Percentiles rank a stretch among this genome's conserved stretches.
These are phyloP conservation scores for Dendrolimus kikuchii DNA, from an alignment of 1,140 invertebrate genomes.

Conservation along the genomic window DNA sequence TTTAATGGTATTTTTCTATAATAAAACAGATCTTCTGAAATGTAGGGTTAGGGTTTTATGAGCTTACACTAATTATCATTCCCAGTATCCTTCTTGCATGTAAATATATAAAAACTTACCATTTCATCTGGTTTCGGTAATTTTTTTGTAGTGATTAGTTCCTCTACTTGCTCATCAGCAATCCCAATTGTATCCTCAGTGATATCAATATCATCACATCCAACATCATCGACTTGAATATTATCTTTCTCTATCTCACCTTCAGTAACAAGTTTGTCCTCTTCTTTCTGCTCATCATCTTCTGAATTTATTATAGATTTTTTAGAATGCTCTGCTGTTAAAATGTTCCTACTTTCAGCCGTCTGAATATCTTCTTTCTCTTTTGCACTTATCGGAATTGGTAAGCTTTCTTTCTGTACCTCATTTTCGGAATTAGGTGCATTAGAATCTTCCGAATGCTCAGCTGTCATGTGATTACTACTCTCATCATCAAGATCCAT, in stretches of 20 bases:
- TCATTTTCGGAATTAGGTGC: slow-evolving; percentile 33
- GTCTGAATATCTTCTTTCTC: slow-evolving; percentile 2
- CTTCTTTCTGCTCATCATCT: background rate
- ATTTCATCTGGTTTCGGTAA: too few relatives aligned
- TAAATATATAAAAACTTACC: too few relatives aligned
- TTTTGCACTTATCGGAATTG: slow-evolving; percentile 5
- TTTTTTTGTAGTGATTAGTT: too few relatives aligned
- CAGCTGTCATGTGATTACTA: slow-evolving; percentile 45
- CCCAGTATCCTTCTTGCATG: too few relatives aligned
- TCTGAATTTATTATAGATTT: background rate
- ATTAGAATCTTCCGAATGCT: slow-evolving; percentile 54
- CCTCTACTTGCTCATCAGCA: too few relatives aligned
- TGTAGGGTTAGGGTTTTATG: too few relatives aligned
- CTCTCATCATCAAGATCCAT: slow-evolving; percentile 28
- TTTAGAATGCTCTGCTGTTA: too few relatives aligned
- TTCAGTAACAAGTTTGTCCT: background rate
- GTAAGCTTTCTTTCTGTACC: slow-evolving; percentile 9
- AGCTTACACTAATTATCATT: too few relatives aligned
- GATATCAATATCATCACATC: too few relatives aligned
- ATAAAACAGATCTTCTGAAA: too few relatives aligned
- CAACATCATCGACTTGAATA: background rate
- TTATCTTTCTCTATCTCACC: background rate
- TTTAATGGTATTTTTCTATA: too few relatives aligned
- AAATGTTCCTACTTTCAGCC: background rate
- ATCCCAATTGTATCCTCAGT: too few relatives aligned